A percentile compares a stretch with the other conserved stretches of the same genome.
Conservation (phyloP, 1,140 invertebrate species). For the Conus ventricosus region DNA sequence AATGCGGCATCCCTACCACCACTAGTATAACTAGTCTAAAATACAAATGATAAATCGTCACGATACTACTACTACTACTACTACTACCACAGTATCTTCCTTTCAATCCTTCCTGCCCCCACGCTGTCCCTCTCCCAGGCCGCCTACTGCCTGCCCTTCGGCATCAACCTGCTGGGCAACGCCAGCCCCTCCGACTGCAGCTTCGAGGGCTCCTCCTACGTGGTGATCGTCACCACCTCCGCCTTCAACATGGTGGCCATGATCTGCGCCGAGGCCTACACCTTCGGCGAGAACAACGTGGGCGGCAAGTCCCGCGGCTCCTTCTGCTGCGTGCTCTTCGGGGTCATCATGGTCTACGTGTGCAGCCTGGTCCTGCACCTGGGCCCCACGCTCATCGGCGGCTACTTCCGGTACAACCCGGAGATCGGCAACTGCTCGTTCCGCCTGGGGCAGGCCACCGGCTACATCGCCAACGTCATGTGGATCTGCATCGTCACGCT, state of each 20-base stretch:
- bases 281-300: constrained; percentile 72
- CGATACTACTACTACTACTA: too few species aligned
- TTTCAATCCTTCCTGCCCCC: too few species aligned
- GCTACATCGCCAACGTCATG: constrained; percentile 73
- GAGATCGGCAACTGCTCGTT: constrained; percentile 72
- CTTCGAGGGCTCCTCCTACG: constrained; percentile 68
- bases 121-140: constrained; percentile 58
- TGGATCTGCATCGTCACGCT: constrained; percentile 72
- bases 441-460: constrained; percentile 67
- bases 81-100: too few species aligned
- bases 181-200: constrained; percentile 65
- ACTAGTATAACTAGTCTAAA: too few species aligned
- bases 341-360: constrained; percentile 71
- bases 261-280: constrained; percentile 74
- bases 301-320: constrained; percentile 68
- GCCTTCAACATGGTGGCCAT: constrained; percentile 74
- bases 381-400: constrained; percentile 74
- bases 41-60: too few species aligned
- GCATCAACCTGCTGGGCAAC: constrained; percentile 66
- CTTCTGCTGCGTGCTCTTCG: constrained; percentile 72
- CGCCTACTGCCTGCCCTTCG: constrained; percentile 73
- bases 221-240: constrained; percentile 71
- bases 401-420: constrained; percentile 71
- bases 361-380: constrained; percentile 73
- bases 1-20: too few species aligned